These are phyloP conservation scores for Micromesistius poutassou DNA, from an alignment of 2,797 vertebrate species.

Conservation along the genomic window DNA sequence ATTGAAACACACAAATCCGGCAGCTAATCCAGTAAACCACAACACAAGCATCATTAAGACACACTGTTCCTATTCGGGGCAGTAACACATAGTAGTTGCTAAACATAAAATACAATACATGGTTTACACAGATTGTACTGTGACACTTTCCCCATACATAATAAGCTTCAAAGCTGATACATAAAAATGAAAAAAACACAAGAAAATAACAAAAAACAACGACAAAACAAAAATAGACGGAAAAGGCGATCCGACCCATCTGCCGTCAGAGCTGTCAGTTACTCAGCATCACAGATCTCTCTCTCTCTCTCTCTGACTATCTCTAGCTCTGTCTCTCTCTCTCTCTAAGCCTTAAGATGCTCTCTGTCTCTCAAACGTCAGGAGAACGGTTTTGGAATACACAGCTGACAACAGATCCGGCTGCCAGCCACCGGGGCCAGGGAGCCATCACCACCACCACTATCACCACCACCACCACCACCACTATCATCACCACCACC, in stretches of 20 bases:
- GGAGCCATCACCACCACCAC: no score
- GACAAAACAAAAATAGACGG: constrained; percentile 72
- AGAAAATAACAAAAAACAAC: constrained; percentile 64
- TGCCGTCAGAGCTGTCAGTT: constrained; percentile 72
- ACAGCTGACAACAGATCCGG: constrained; percentile 88
- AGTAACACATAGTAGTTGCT: constrained; percentile 42
- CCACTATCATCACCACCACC: no score
- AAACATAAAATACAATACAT: constrained; percentile 52
- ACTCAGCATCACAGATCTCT: constrained; percentile 70
- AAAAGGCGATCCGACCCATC: constrained; percentile 70
- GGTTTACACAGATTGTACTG: constrained; percentile 57
- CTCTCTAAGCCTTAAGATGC: constrained; percentile 72
- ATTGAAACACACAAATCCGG: no score
- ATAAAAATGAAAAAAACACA: constrained; percentile 72
- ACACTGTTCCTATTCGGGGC: no score
- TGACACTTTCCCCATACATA: constrained; percentile 59
- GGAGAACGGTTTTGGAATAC: constrained; percentile 81
- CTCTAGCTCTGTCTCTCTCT: constrained; percentile 16
- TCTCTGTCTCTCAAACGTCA: constrained; percentile 76
- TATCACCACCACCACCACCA: no score
- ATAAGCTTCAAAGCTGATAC: constrained; percentile 74
- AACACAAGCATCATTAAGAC: no score
- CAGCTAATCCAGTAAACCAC: no score
- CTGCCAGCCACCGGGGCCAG: constrained; percentile 75
- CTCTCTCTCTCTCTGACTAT: no score